These are phyloP conservation scores for Delichon dasypus DNA, from an alignment of 2,797 vertebrate genomes.

Conservation along the genomic window DNA sequence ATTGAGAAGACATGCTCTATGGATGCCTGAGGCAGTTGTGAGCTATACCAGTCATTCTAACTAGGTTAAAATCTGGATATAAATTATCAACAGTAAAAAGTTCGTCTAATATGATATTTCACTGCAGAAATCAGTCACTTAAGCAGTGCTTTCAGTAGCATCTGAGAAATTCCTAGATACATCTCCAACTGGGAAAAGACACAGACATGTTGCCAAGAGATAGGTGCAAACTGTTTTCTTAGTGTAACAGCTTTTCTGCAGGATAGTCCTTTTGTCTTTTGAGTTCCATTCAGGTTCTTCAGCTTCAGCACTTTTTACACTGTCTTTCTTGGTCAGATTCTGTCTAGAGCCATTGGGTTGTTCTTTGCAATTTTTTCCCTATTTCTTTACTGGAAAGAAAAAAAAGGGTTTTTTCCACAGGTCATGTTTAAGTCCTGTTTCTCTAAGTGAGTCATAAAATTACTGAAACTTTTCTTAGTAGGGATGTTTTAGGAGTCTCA, in stretches of 20 bases:
- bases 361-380: not conserved
- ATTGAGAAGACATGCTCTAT: not conserved
- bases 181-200: not conserved
- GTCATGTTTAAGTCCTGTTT: not conserved
- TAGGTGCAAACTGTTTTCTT: not conserved
- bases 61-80: not conserved
- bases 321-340: not conserved
- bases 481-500: not conserved
- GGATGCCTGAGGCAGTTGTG: not conserved
- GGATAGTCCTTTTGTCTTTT: not conserved
- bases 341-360: not conserved
- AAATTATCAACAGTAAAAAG: not conserved
- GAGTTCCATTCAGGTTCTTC: not conserved
- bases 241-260: not conserved
- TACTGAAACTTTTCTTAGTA: not conserved
- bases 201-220: not conserved
- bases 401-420: not conserved
- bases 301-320: not conserved
- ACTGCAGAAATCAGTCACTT: not conserved
- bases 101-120: not conserved
- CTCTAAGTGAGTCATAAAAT: not conserved
- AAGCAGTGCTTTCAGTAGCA: not conserved
- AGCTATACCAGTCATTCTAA: not conserved
- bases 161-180: not conserved
- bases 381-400: not conserved